A percentile compares a stretch with the other conserved stretches of the same genome.
phyloP scores from a whole-genome alignment of 2,113 vertebrate genomes.

The pig (Sus scrofa) region T2T-Sscrofa CM000813.6:116695001-116695500 shows the following conservation, averaged over 20 bases:
- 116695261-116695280: background rate
- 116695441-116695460: too few relatives aligned
- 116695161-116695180: background rate
- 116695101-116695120: conserved; percentile 1
- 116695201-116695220: background rate
- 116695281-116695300: background rate
- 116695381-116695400: background rate
- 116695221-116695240: background rate
- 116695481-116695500: too few relatives aligned
- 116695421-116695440: too few relatives aligned
- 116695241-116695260: background rate
- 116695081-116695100: background rate
- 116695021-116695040: background rate
- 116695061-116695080: background rate
- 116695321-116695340: background rate
- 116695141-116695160: conserved; percentile 31
- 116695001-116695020: background rate
- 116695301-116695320: background rate
- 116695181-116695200: background rate
- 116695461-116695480: too few relatives aligned
- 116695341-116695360: background rate
- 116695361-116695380: background rate
- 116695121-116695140: background rate
- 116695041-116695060: background rate
- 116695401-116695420: background rate